phyloP scores from a whole-genome alignment of 2,113 vertebrate genomes.

The Platycercus adscitus region DNA sequence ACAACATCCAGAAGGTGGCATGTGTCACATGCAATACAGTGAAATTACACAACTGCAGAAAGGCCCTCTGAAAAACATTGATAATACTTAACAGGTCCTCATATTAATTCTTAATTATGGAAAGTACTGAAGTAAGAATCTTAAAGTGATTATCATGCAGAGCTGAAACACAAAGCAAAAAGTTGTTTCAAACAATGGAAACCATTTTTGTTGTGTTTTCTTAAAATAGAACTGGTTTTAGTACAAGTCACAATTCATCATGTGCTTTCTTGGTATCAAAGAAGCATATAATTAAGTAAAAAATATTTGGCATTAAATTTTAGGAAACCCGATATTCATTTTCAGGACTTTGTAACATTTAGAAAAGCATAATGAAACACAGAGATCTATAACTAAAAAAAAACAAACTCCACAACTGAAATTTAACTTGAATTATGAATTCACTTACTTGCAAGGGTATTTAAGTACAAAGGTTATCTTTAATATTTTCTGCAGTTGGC shows the following conservation, averaged over 20 bases:
- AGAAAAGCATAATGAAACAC: not conserved
- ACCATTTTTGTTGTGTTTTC: not conserved
- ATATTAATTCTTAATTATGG: not conserved
- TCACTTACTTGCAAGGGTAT: not conserved
- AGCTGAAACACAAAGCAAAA: not conserved
- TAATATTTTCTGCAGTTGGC: not conserved
- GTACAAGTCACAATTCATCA: not conserved
- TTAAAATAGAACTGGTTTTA: not conserved
- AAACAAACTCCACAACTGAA: not conserved
- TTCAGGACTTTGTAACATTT: not conserved
- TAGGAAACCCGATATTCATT: not conserved
- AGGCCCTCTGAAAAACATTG: not conserved
- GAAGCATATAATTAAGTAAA: not conserved
- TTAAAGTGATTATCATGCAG: not conserved
- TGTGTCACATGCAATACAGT: conserved; percentile 1
- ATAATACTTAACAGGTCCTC: not conserved
- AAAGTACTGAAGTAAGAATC: not conserved
- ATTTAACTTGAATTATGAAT: not conserved
- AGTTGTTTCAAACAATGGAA: not conserved
- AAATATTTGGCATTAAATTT: not conserved
- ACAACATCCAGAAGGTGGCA: conserved; percentile 67
- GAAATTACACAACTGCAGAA: not conserved
- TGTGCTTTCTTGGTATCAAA: not conserved
- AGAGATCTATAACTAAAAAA: not conserved
- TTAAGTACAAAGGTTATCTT: not conserved